Base-by-base conservation (phyloP, 2,113 vertebrate species). In the Chauna torquata region DNA sequence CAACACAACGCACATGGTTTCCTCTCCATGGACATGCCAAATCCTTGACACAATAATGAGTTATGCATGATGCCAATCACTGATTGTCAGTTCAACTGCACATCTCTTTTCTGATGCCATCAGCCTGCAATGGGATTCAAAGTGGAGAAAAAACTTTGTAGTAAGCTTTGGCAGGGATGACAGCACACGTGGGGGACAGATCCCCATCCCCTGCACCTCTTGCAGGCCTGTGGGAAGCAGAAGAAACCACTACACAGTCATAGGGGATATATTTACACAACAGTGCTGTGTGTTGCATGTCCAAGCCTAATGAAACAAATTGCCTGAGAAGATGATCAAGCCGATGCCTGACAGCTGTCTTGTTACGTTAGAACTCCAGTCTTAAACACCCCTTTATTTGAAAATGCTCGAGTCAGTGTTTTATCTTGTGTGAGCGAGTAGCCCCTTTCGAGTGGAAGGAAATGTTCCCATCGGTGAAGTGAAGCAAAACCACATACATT, bases 1-100 rank as follows among this genome's bases (percentile, higher is more conserved):
- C 84, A 95, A 94, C 69, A 88, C 86, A 86, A 94, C 11, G 44
- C 86, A 95, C 91, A 95, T 64, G 92, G 75, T 50, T 90, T 92
- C 92, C 95, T 81, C 85, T 96, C 86, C 68, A 58, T 4, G 62
- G 92, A 95, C 93, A 94, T 54, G 78, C 95, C 95, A 97, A 94
- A 92, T 90, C 91, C 92, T 95, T 94, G 92, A 96, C 92, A 93
- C 59, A 76, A 82, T 90, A 95, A 96, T 87, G 95, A 97, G 89
- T 49, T 86, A 64, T 78, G 91, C 70, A 88, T 18, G n/a, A 54
- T 86, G 92, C 84, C 96, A 95, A 25, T 85, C 82, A 42, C 87
- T 84, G 94, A 92, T 74, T 95, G 86, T 96, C 96, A 96, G 45
- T 79, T 97, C 95, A 82, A 80, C 36, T 92, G 85, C 69, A 94